phyloP scores from a whole-genome alignment of 2,113 vertebrate species.

The Gymnarchus niloticus region DNA sequence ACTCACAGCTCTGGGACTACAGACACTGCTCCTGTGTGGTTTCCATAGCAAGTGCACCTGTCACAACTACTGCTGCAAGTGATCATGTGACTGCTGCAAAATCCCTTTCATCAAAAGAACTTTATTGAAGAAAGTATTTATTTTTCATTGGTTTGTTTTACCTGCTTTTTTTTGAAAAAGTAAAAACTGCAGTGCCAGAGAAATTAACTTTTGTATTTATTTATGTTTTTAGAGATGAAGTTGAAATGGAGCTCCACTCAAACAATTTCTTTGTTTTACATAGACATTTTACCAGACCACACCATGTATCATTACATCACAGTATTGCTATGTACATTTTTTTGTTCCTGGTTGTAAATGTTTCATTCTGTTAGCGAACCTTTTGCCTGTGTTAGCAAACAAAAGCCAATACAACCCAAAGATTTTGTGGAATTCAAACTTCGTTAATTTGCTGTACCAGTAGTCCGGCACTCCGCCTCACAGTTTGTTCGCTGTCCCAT shows the following conservation, averaged over 20 bases:
- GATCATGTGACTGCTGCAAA: conserved; percentile 33
- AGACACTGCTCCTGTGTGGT: conserved; percentile 31
- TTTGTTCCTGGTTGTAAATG: neutral
- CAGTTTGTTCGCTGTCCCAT: neutral
- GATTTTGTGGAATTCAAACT: conserved; percentile 7
- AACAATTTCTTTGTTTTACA: neutral
- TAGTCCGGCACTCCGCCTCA: neutral
- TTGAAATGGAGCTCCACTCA: conserved; percentile 14
- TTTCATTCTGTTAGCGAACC: conserved; percentile 23
- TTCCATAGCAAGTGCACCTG: conserved; percentile 35
- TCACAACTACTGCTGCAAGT: conserved; percentile 44
- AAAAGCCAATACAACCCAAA: conserved; percentile 26
- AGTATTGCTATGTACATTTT: conserved; percentile 22
- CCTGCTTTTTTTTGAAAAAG: conserved; percentile 39
- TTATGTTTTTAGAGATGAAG: conserved; percentile 22
- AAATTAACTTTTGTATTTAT: conserved; percentile 40
- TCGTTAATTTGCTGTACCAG: neutral
- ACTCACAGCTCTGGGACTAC: conserved; percentile 30
- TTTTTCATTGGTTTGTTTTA: conserved; percentile 35
- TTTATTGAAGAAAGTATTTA: conserved; percentile 40
- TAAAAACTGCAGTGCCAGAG: conserved; percentile 56
- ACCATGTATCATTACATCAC: neutral
- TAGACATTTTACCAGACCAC: neutral
- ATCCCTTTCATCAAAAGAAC: conserved; percentile 39
- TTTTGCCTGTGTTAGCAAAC: conserved; percentile 26